Conservation (phyloP, 2,113 vertebrate species). For the Aegypius monachus region DNA sequence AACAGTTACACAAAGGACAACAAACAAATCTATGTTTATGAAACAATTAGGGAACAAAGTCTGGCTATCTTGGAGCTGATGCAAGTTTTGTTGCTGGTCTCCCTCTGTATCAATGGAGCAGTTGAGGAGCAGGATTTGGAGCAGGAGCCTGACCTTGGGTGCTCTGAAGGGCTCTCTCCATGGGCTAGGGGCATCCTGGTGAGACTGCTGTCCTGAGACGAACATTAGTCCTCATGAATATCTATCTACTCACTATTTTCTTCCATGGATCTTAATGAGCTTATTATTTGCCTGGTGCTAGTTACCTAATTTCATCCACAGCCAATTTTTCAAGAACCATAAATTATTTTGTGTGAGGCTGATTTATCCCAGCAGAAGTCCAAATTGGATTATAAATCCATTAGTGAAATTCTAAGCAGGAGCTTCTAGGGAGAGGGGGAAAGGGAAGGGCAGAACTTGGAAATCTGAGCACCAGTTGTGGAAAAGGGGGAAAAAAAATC, state of each 20-base stretch:
- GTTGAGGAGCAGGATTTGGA: background rate
- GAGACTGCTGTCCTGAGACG: background rate
- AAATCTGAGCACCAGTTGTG: conserved; percentile 3
- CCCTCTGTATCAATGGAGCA: background rate
- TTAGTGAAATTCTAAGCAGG: conserved; percentile 57
- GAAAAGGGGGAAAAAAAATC: background rate
- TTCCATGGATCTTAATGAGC: background rate
- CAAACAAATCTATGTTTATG: background rate
- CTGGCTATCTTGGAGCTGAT: background rate
- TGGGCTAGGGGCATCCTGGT: background rate
- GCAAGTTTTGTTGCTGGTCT: background rate
- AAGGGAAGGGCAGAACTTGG: background rate
- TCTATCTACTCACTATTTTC: background rate
- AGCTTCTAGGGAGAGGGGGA: background rate
- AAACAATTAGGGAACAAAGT: background rate
- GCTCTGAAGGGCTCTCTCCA: background rate
- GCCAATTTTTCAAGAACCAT: conserved; percentile 53
- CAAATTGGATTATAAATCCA: conserved; percentile 67
- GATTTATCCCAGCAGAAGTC: conserved; percentile 61
- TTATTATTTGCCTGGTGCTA: conserved; percentile 14
- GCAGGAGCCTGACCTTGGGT: background rate
- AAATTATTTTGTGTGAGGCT: conserved; percentile 57
- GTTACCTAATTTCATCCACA: conserved; percentile 49
- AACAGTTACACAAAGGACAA: background rate
- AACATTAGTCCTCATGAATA: background rate